Evolutionary conservation across 2,797 vertebrate species (phyloP).

Genomic region (Coracias cyanogaster): DNA sequence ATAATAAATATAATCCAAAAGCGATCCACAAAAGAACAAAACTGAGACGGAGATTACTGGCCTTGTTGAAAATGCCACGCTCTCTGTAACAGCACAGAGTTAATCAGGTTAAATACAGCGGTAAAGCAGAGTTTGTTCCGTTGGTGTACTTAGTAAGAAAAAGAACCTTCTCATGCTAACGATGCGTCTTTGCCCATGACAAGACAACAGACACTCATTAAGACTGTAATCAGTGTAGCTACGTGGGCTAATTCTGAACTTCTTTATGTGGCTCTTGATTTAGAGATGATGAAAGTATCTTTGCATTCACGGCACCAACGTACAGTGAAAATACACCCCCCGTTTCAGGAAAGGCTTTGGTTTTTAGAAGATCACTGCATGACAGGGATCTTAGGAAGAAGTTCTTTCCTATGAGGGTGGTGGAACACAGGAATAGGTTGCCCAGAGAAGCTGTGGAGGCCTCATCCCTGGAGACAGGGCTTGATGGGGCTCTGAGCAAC

Average conservation of each 20-base stretch:
- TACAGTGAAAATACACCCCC: neutral
- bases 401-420: too few species aligned
- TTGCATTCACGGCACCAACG: neutral
- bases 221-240: neutral
- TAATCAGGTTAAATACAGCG: neutral
- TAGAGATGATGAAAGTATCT: neutral
- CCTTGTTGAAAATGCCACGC: neutral
- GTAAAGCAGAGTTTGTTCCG: neutral
- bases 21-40: constrained; percentile 62
- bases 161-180: neutral
- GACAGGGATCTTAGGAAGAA: too few species aligned
- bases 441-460: too few species aligned
- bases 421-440: too few species aligned
- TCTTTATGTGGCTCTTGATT: neutral
- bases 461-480: too few species aligned
- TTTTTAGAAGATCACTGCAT: neutral
- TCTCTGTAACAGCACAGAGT: neutral
- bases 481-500: too few species aligned
- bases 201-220: neutral
- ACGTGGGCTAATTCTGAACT: neutral
- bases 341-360: neutral
- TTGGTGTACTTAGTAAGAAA: neutral
- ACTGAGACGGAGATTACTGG: neutral
- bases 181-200: neutral
- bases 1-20: constrained; percentile 59